Evolutionary conservation across 1,140 invertebrate species (phyloP), one percentile per base, ranked within the genome.

Genomic region (Belonocnema kinseyi): DNA sequence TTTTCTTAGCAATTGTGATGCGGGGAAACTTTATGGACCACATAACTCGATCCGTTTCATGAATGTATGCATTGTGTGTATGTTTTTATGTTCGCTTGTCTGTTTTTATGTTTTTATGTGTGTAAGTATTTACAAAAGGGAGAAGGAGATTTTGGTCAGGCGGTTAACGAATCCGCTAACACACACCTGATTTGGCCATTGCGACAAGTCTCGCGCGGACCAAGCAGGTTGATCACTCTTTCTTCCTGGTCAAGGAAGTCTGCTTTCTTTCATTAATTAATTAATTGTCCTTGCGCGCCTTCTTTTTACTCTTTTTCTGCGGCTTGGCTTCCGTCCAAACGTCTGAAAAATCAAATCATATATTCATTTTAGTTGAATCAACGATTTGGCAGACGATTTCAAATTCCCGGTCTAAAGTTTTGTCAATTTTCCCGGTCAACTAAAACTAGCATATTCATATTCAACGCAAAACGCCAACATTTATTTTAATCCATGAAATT

Each of bases 291-390:
- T 94, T 94, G 82, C 94, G 93, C 74, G 92, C 92, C 89, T 94
- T 95, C 91, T 94, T 95, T 92, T 94, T 94, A 88, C 92, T 92
- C 82, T 94, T 94, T 82, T 94, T 94, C 61, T 93, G 92, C 54
- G 92, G 90, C 85, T 94, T 94, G 12, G 94, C 92, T 83, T 95
- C 94, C 74, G 93, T 93, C 94, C 94, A 95, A 46, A 91, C 90
- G 87, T 94, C 94, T 94, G 84, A 3, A 89, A 89, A 82, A 66
- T 21, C 77, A 76, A 80, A 85, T 82, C 71, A 80, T 84, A 66
- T 73, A 54, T 54, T 2, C 6, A 54, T 17, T 54, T 46, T 46
- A 8, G 66, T 77, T 50, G 26, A 26, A 1, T 26, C 3, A 3
- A 26, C 21, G 21, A 26, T 26, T 26, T 26, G 21, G 1, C 21